These are phyloP conservation scores for Dreissena polymorpha DNA, from an alignment of 1,140 invertebrate species.

Conservation along the genomic window DNA sequence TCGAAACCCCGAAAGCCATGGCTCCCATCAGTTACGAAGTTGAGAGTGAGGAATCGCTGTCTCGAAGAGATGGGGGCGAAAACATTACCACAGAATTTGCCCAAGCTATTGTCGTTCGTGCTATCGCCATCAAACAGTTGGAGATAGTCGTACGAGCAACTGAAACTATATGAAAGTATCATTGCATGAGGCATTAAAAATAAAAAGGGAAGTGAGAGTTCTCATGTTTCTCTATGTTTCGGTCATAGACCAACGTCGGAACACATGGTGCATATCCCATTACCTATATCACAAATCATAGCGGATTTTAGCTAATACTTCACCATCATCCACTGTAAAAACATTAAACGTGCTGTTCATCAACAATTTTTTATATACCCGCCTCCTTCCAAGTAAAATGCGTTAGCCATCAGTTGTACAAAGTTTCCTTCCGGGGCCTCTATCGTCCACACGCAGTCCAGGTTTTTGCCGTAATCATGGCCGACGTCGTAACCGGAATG, in stretches of 20 bases:
- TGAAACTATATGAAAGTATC: background rate
- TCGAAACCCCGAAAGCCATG: conserved; percentile 7
- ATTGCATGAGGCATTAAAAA: background rate
- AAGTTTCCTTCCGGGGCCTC: conserved; percentile 29
- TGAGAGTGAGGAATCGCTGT: conserved; percentile 20
- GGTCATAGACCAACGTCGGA: too few species aligned
- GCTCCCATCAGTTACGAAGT: conserved; percentile 30
- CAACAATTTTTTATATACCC: too few species aligned
- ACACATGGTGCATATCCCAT: too few species aligned
- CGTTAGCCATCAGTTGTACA: conserved; percentile 15
- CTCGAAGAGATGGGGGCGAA: conserved; percentile 37
- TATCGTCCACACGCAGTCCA: conserved; percentile 37
- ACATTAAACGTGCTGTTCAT: too few species aligned
- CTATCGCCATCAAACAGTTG: conserved; percentile 34
- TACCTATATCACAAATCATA: too few species aligned
- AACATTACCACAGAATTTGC: conserved; percentile 29
- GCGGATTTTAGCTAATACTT: too few species aligned
- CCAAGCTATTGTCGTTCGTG: conserved; percentile 9
- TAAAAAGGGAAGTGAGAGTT: too few species aligned
- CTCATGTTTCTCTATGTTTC: too few species aligned
- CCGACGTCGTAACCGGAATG: conserved; percentile 16
- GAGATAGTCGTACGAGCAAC: conserved; percentile 29
- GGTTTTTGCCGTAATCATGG: conserved; percentile 29
- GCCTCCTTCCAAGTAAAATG: conserved; percentile 20
- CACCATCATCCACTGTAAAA: too few species aligned